Evolutionary conservation across 2,797 vertebrate genomes (phyloP).

Genomic region (Macroramphosus scolopax): DNA sequence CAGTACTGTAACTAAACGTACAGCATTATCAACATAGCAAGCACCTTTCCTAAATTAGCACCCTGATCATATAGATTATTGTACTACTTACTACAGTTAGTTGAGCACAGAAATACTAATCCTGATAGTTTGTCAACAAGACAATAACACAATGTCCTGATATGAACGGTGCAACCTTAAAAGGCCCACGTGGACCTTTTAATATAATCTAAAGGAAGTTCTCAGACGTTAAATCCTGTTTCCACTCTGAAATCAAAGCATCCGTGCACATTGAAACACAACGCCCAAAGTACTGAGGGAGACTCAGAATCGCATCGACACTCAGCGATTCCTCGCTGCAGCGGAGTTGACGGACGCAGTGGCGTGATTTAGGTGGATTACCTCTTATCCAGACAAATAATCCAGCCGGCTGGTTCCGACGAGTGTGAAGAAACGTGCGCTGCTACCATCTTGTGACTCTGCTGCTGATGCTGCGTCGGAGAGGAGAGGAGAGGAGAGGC

Average conservation of each 20-base stretch:
- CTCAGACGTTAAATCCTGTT: background rate
- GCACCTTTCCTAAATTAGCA: too few species aligned
- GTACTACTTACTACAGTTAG: too few species aligned
- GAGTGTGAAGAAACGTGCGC: constrained; percentile 86
- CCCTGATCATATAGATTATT: too few species aligned
- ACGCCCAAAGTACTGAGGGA: background rate
- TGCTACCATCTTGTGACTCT: constrained; percentile 88
- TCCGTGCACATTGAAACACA: constrained; percentile 6
- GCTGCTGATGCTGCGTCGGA: constrained; percentile 19
- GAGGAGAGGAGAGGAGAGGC: background rate
- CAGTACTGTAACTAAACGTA: too few species aligned
- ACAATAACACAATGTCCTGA: background rate
- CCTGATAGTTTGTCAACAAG: background rate
- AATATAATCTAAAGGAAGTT: too few species aligned
- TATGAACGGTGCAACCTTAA: background rate
- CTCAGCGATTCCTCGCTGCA: background rate
- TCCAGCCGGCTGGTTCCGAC: constrained; percentile 89
- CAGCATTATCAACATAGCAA: too few species aligned
- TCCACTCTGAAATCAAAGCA: constrained; percentile 28
- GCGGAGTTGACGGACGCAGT: background rate
- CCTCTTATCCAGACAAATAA: constrained; percentile 95
- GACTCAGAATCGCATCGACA: background rate
- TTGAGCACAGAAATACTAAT: too few species aligned
- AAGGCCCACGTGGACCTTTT: too few species aligned
- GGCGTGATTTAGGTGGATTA: constrained; percentile 50